phyloP scores from a whole-genome alignment of 2,888 invertebrate species.

The Drosophila hamatofila region DNA sequence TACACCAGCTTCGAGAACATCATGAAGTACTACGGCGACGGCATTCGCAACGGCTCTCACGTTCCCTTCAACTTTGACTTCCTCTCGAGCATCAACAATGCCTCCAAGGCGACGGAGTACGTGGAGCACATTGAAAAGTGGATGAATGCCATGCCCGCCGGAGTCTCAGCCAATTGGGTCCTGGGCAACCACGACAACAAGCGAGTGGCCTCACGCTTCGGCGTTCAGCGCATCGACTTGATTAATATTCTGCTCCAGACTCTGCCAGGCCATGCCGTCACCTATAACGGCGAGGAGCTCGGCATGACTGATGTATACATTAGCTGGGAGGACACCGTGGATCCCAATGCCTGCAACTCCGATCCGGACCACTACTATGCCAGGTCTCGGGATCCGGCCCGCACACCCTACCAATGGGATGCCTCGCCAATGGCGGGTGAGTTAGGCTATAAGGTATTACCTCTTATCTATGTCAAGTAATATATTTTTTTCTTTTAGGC shows the following conservation, averaged over 20 bases:
- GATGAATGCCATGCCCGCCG: slow-evolving; percentile 87
- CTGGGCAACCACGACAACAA: slow-evolving; percentile 92
- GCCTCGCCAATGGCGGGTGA: slow-evolving; percentile 84
- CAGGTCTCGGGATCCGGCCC: slow-evolving; percentile 86
- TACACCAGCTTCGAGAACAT: slow-evolving; percentile 87
- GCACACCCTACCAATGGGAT: slow-evolving; percentile 89
- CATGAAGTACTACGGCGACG: slow-evolving; percentile 88
- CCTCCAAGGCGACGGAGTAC: slow-evolving; percentile 70
- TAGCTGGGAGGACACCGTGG: slow-evolving; percentile 86
- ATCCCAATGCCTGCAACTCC: slow-evolving; percentile 86
- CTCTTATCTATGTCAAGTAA: neutral
- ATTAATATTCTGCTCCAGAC: slow-evolving; percentile 93
- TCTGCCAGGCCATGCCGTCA: slow-evolving; percentile 93
- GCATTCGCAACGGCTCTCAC: slow-evolving; percentile 86
- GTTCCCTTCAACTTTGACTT: slow-evolving; percentile 90
- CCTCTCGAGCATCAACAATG: slow-evolving; percentile 85
- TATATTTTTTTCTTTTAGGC: slow-evolving; percentile 46
- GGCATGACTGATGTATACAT: slow-evolving; percentile 87
- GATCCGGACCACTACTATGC: slow-evolving; percentile 84
- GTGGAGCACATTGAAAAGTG: slow-evolving; percentile 87
- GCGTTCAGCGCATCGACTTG: slow-evolving; percentile 89
- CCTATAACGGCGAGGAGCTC: slow-evolving; percentile 94
- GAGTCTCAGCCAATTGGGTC: slow-evolving; percentile 88
- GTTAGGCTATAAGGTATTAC: accelerated
- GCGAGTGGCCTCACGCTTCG: slow-evolving; percentile 90